phyloP scores from a whole-genome alignment of 2,113 vertebrate species.

The Trematocara macrostoma region DNA sequence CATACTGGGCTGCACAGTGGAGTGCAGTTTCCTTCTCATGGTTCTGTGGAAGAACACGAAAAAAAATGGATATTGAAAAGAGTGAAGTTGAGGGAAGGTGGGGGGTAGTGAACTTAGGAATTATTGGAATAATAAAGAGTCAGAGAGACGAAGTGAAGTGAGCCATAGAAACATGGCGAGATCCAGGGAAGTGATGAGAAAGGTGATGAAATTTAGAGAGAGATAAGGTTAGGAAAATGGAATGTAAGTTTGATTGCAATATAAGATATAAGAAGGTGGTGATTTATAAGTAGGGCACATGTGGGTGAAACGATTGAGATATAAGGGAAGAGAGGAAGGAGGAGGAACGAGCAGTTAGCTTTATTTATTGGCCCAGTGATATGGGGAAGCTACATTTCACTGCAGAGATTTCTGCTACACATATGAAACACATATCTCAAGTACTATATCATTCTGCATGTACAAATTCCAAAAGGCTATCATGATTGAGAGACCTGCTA shows the following conservation, averaged over 20 bases:
- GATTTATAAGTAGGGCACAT: background rate
- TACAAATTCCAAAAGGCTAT: background rate
- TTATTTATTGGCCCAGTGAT: background rate
- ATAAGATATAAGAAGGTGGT: background rate
- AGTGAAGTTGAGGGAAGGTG: background rate
- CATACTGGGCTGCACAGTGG: conserved; percentile 93
- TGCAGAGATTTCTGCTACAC: background rate
- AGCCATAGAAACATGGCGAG: background rate
- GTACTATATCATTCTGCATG: background rate
- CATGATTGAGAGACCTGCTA: background rate
- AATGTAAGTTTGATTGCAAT: background rate
- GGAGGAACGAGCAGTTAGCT: background rate
- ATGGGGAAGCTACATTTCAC: background rate
- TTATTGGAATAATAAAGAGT: background rate
- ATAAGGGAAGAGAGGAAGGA: background rate
- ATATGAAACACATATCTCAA: background rate
- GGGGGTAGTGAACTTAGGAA: background rate
- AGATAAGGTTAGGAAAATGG: background rate
- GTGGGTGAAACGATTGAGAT: background rate
- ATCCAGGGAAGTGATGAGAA: background rate
- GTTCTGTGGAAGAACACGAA: conserved; percentile 73
- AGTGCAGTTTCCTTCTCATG: conserved; percentile 92
- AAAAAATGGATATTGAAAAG: background rate
- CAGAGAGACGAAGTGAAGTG: background rate
- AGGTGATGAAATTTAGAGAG: background rate